Percentiles rank a stretch among this genome's conserved stretches.
phyloP scores from a whole-genome alignment of 2,888 invertebrate species.

The Coenonympha glycerion region DNA sequence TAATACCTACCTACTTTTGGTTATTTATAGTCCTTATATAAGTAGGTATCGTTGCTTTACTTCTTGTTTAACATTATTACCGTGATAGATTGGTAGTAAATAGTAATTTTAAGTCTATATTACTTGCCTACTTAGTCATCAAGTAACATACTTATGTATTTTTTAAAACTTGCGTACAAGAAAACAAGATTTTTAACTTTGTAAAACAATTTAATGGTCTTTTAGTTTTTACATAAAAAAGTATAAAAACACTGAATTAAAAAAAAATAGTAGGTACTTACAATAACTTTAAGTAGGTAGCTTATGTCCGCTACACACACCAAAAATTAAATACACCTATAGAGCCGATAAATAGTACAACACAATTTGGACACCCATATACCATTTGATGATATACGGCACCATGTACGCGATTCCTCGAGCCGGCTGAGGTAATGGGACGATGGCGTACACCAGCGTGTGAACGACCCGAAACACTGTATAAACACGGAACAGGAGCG shows the following conservation, averaged over 20 bases:
- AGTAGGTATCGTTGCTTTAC: too few relatives aligned
- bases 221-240: background rate
- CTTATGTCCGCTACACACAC: background rate
- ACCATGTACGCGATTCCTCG: slow-evolving; percentile 51
- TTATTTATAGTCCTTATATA: too few relatives aligned
- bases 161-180: too few relatives aligned
- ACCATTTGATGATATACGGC: slow-evolving; percentile 45
- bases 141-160: too few relatives aligned
- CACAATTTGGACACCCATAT: slow-evolving; percentile 55
- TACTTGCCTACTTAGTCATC: too few relatives aligned
- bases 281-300: background rate
- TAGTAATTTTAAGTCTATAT: too few relatives aligned
- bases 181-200: too few relatives aligned
- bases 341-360: slow-evolving; percentile 33
- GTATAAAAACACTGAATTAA: background rate
- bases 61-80: too few relatives aligned
- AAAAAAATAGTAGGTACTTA: background rate
- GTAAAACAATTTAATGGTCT: background rate
- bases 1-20: too few relatives aligned
- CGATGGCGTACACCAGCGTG: slow-evolving; percentile 79
- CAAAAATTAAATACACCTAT: slow-evolving; percentile 8
- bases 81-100: background rate
- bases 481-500: slow-evolving; percentile 66
- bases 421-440: slow-evolving; percentile 76
- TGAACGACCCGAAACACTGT: slow-evolving; percentile 76